These are phyloP conservation scores for Megastigmus dorsalis DNA, from an alignment of 2,888 invertebrate genomes.

Conservation along the genomic window DNA sequence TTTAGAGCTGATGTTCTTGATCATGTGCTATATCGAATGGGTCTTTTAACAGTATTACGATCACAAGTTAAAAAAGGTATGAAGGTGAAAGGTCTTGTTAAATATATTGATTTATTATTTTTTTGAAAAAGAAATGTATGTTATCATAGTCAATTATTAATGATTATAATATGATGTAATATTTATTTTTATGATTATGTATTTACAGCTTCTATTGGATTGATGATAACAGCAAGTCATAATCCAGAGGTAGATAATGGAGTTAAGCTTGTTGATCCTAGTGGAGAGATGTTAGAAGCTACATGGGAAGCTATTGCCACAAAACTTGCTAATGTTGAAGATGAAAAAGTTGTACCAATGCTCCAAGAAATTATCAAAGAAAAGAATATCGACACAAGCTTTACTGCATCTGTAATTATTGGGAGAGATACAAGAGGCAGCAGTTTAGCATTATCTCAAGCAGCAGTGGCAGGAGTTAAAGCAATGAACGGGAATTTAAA, in stretches of 20 bases:
- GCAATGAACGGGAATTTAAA: constrained; percentile 84
- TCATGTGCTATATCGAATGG: constrained; percentile 96
- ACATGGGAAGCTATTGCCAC: constrained; percentile 95
- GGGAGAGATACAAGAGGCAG: constrained; percentile 93
- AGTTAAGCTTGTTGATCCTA: constrained; percentile 95
- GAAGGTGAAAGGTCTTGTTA: not conserved
- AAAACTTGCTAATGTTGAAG: constrained; percentile 85
- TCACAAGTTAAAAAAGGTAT: constrained; percentile 87
- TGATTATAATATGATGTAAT: too few species aligned
- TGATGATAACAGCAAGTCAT: constrained; percentile 99
- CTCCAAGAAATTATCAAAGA: constrained; percentile 79
- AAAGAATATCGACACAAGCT: constrained; percentile 82
- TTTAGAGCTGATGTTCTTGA: constrained; percentile 88
- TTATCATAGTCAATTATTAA: too few species aligned
- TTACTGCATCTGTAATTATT: constrained; percentile 84
- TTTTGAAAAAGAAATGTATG: too few species aligned
- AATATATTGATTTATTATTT: not conserved
- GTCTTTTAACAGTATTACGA: constrained; percentile 90
- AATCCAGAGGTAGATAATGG: constrained; percentile 98
- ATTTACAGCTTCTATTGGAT: constrained; percentile 85
- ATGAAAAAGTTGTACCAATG: constrained; percentile 60
- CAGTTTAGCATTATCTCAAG: constrained; percentile 84
- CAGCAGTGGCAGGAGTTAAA: constrained; percentile 87
- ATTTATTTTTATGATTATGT: not conserved
- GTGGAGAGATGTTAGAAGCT: constrained; percentile 96